These are phyloP conservation scores for Diorhabda sublineata DNA, from an alignment of 1,140 invertebrate species.

Conservation along the genomic window DNA sequence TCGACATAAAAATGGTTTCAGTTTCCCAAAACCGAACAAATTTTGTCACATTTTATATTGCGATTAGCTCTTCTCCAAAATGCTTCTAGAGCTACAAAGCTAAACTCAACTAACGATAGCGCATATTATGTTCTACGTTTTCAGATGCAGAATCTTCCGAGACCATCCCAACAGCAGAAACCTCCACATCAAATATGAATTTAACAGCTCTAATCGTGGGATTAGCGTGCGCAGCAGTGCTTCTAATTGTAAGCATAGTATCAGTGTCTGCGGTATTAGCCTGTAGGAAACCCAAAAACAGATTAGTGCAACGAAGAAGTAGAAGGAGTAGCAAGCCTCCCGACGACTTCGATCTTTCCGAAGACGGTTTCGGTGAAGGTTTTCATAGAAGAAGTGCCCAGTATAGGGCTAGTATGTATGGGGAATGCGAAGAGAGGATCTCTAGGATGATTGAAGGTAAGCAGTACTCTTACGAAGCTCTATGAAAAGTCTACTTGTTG, in stretches of 20 bases:
- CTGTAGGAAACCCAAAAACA: conserved; percentile 31
- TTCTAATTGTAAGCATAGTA: conserved; percentile 41
- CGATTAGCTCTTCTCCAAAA: too few species aligned
- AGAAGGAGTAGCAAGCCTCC: conserved; percentile 37
- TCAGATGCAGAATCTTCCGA: conserved; percentile 13
- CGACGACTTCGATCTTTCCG: conserved; percentile 43
- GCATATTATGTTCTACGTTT: not conserved
- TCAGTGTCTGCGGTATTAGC: conserved; percentile 35
- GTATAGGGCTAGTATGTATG: conserved; percentile 45
- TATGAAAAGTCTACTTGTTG: not conserved
- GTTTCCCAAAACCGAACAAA: too few species aligned
- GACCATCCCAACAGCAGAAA: conserved; percentile 14
- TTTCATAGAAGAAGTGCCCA: conserved; percentile 44
- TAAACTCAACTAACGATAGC: too few species aligned
- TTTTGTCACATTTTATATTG: too few species aligned
- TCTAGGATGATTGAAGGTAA: conserved; percentile 36
- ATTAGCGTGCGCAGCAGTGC: conserved; percentile 33
- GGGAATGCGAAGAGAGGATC: conserved; percentile 40
- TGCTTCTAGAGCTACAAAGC: too few species aligned
- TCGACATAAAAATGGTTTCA: too few species aligned
- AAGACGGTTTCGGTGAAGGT: conserved; percentile 44
- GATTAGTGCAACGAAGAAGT: conserved; percentile 17
- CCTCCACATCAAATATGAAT: conserved; percentile 17
- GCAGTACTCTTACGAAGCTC: not conserved
- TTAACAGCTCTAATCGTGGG: conserved; percentile 42